Evolutionary conservation across 2,113 vertebrate genomes (phyloP).

Genomic region (Caranx melampygus): DNA sequence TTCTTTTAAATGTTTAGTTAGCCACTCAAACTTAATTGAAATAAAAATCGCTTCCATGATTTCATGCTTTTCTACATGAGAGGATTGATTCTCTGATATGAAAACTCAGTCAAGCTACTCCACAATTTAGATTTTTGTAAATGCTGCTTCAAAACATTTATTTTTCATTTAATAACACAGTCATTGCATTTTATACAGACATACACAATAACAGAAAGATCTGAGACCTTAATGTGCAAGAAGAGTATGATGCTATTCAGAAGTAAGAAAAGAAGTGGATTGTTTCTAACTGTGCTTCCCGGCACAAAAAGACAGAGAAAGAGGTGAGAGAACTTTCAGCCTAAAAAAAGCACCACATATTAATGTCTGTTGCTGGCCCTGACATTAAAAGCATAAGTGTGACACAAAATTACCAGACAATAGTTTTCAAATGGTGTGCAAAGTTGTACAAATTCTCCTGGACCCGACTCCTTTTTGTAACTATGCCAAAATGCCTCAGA

Average conservation of each 20-base stretch:
- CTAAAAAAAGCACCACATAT: constrained; percentile 69
- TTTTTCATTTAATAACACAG: constrained; percentile 69
- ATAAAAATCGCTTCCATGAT: neutral
- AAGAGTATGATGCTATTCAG: constrained; percentile 56
- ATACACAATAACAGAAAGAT: constrained; percentile 69
- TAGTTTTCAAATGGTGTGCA: constrained; percentile 64
- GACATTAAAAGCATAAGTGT: constrained; percentile 60
- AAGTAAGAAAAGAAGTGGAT: constrained; percentile 59
- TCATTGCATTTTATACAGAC: constrained; percentile 67
- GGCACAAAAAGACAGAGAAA: constrained; percentile 59
- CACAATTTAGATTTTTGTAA: constrained; percentile 35
- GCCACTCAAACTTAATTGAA: constrained; percentile 1
- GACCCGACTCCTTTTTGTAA: constrained; percentile 48
- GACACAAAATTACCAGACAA: constrained; percentile 51
- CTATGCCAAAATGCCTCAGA: constrained; percentile 31
- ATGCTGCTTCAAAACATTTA: constrained; percentile 87
- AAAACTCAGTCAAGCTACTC: neutral
- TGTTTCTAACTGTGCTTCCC: constrained; percentile 47
- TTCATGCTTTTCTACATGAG: neutral
- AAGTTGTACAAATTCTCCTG: constrained; percentile 67
- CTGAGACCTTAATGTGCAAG: constrained; percentile 56
- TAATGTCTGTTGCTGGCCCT: constrained; percentile 46
- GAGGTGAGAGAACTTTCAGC: constrained; percentile 47
- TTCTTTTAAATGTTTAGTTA: neutral
- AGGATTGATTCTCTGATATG: neutral